Evolutionary conservation across 1,140 invertebrate species (phyloP), one percentile per base, ranked within the genome.

Genomic region (Drosophila ogumai): DNA sequence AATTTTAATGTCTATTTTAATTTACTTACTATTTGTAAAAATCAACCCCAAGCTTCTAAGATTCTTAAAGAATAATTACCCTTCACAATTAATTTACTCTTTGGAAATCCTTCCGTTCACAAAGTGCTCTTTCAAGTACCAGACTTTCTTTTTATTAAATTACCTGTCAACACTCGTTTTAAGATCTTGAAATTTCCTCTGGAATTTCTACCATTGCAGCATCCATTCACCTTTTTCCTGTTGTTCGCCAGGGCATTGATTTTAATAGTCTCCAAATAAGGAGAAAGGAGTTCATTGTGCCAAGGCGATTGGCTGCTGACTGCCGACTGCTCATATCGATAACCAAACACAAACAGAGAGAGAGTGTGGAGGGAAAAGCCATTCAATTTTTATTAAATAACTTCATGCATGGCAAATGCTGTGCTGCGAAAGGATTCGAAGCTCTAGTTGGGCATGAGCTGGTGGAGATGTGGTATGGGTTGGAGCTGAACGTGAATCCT

Each of bases 311-410:
- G 63, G 50, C 61, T 76, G 71, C 47, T 28, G 46, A 28, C 46
- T 49, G 50, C 19, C 19, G 52, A 57, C 47, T 75, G 73, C 59
- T 77, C 64, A 68, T 77, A 68, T 77, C 74, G 74, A 77, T 76
- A 76, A 76, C 73, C 58, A 60, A 67, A 65, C 75, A 76, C 69
- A 79, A 82, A 79, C 65, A 64, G 31, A 65, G 81, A 59, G 47
- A 58, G 17, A 15, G 28, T 3, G 47, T 56, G 65, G 49, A 44
- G 52, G 64, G 41, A 59, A 59, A 63, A 82, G 80, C 57, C 61
- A 84, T 87, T 87, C 84, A 87, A 84, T 90, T 87, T 87, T 87
- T 87, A 88, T 87, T 84, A 87, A 87, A 87, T 87, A 87, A 87
- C 84, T 87, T 82, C 84, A 82, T 88, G 82, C 79, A 82, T 86